Evolutionary conservation across 1,140 invertebrate species (phyloP).

Genomic region (Sweltsa coloradensis): DNA sequence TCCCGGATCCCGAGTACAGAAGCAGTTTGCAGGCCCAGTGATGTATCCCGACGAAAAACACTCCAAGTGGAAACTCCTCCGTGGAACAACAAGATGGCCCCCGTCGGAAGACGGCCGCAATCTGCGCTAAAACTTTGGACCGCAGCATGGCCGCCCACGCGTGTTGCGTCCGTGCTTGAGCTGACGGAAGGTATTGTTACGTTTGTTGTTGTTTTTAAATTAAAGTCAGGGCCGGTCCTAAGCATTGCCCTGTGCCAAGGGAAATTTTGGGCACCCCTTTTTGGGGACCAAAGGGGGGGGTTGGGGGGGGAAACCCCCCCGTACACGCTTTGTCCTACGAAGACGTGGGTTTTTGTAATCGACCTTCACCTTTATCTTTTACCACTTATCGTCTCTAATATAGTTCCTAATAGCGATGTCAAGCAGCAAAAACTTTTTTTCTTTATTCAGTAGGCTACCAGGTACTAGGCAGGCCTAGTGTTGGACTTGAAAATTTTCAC

Average conservation of each 20-base stretch:
- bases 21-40: slow-evolving; percentile 54
- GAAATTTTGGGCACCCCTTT: no score
- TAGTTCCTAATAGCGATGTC: no score
- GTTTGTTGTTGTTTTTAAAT: background rate
- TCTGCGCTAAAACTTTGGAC: slow-evolving; percentile 89
- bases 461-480: no score
- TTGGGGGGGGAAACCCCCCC: no score
- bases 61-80: slow-evolving; percentile 44
- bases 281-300: no score
- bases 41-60: slow-evolving; percentile 52
- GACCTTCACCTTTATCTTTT: no score
- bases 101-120: slow-evolving; percentile 34
- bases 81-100: slow-evolving; percentile 37
- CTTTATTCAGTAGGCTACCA: no score
- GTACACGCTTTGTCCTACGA: no score
- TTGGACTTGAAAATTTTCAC: no score
- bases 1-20: slow-evolving; percentile 58
- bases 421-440: no score
- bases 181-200: slow-evolving; percentile 70
- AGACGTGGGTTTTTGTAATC: no score
- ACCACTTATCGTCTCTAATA: no score
- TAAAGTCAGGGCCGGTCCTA: slow-evolving; percentile 19
- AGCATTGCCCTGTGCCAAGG: background rate
- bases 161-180: slow-evolving; percentile 86
- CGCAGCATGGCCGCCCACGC: slow-evolving; percentile 97